These are phyloP conservation scores for Macrostomum cliftonense DNA, from an alignment of 2,888 invertebrate genomes.

Conservation along the genomic window DNA sequence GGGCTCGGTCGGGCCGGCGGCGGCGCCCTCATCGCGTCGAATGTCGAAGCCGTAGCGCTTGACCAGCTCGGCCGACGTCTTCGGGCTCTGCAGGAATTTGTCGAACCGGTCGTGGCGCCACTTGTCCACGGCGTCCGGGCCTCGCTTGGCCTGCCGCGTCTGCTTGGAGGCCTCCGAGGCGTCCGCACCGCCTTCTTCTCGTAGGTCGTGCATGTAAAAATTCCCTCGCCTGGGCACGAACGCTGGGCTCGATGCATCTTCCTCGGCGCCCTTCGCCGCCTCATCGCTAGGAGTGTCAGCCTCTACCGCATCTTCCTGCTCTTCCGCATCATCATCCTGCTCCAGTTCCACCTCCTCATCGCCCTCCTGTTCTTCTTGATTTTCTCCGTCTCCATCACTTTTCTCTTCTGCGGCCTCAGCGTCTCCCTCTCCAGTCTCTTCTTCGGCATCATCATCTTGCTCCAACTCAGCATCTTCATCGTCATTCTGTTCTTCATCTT, in stretches of 20 bases:
- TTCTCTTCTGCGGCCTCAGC: not conserved
- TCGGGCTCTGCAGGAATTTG: not conserved
- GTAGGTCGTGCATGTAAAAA: slow-evolving; percentile 2
- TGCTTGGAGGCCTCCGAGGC: not conserved
- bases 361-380: not conserved
- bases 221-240: slow-evolving; percentile 1
- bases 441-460: not conserved
- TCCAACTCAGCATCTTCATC: not conserved
- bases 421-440: not conserved
- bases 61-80: not conserved
- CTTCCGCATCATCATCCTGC: not conserved
- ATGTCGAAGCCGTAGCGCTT: slow-evolving; percentile 1
- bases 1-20: not conserved
- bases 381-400: not conserved
- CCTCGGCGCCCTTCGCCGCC: not conserved
- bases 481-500: not conserved
- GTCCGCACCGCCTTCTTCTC: not conserved
- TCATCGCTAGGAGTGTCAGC: no score
- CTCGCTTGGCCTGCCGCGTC: not conserved
- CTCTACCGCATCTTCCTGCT: not conserved
- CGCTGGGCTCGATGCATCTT: not conserved
- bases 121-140: not conserved
- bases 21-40: not conserved
- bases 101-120: slow-evolving; percentile 1
- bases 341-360: not conserved